A percentile compares a stretch with the other conserved stretches of the same genome.
Conservation (phyloP, 2,888 invertebrate genomes). For the Rhagonycha fulva region DNA sequence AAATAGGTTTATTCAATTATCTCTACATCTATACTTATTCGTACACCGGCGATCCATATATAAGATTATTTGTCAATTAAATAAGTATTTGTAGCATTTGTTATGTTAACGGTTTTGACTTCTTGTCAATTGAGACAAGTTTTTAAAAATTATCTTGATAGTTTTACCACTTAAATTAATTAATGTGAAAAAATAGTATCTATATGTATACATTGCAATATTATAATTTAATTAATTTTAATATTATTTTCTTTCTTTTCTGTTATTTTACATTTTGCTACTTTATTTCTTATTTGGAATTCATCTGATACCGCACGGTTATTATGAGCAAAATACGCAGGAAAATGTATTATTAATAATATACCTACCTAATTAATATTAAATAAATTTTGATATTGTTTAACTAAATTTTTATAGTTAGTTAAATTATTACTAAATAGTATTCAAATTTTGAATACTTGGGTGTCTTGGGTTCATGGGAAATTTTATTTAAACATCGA, state of each 20-base stretch:
- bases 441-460: neutral
- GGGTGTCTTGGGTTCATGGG: constrained; percentile 36
- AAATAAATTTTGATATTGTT: no score
- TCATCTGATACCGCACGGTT: no score
- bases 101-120: neutral
- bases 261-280: no score
- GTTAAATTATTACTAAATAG: neutral
- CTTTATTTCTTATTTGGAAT: no score
- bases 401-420: no score
- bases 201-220: no score
- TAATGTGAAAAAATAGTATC: neutral
- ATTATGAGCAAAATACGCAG: no score
- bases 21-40: neutral
- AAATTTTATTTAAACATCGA: constrained; percentile 30
- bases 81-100: neutral
- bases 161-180: neutral
- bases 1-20: neutral
- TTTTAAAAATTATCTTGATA: neutral
- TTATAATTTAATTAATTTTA: no score
- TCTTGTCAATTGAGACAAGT: neutral
- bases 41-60: neutral
- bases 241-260: no score
- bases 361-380: no score
- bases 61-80: neutral
- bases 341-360: no score